phyloP scores from a whole-genome alignment of 2,797 vertebrate genomes.

The Octomys mimax region DNA sequence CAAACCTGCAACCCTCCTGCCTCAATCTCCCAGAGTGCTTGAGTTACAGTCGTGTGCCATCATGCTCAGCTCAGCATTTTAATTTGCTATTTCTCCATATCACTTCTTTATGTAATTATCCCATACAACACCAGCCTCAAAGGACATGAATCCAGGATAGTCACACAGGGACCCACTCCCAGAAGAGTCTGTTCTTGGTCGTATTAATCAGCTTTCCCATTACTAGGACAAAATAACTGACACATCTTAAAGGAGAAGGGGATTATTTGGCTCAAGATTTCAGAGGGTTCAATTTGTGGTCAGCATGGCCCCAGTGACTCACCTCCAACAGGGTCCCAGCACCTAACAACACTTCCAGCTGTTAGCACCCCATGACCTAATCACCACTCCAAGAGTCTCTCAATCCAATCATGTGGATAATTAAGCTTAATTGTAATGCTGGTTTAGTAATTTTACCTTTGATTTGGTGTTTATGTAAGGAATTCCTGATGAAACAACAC shows the following conservation, averaged over 20 bases:
- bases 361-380: not conserved
- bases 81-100: not conserved
- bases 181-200: not conserved
- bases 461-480: not conserved
- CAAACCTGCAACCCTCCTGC: not conserved
- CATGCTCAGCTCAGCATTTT: not conserved
- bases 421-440: not conserved
- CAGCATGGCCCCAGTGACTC: not conserved
- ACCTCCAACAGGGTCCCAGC: not conserved
- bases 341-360: not conserved
- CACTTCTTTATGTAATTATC: not conserved
- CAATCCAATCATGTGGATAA: not conserved
- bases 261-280: not conserved
- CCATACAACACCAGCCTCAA: not conserved
- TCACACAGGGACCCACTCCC: not conserved
- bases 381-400: not conserved
- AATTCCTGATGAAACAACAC: not conserved
- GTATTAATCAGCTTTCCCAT: not conserved
- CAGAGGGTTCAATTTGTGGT: not conserved
- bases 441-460: not conserved
- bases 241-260: not conserved
- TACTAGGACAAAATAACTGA: not conserved
- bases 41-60: not conserved
- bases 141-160: not conserved
- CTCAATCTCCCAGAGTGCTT: not conserved